Percentiles rank a stretch among this genome's conserved stretches.
phyloP scores from a whole-genome alignment of 1,140 invertebrate species.

The Eurosta solidaginis region DNA sequence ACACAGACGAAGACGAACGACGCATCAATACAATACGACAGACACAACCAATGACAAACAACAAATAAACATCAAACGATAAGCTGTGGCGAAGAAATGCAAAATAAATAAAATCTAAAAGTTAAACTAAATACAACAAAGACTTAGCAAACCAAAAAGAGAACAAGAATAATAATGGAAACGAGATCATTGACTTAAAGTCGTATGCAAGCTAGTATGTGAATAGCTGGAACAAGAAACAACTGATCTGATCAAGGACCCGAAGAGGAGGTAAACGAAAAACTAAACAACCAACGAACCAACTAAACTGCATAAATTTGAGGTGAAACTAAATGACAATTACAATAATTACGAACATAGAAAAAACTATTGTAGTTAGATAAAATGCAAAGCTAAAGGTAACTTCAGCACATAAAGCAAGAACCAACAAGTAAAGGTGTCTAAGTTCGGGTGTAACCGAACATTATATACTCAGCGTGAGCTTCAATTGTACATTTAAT shows the following conservation, averaged over 20 bases:
- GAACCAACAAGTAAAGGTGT: neutral
- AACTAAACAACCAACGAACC: constrained; percentile 14
- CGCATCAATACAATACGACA: neutral
- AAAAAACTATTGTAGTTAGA: neutral
- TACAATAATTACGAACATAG: constrained; percentile 53
- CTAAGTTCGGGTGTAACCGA: too few species aligned
- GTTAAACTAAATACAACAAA: constrained; percentile 44
- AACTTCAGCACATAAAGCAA: neutral
- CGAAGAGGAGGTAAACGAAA: constrained; percentile 29
- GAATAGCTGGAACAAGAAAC: neutral
- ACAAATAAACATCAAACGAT: neutral
- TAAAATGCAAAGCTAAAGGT: neutral
- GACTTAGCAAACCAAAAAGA: neutral
- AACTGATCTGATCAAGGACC: neutral
- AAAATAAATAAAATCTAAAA: constrained; percentile 40
- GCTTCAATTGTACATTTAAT: too few species aligned
- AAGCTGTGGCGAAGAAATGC: neutral
- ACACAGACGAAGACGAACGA: constrained; percentile 15
- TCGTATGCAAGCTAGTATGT: neutral
- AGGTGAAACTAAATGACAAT: constrained; percentile 35
- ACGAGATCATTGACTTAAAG: neutral
- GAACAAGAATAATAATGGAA: neutral
- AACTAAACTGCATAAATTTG: constrained; percentile 37
- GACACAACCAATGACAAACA: neutral
- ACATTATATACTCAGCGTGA: too few species aligned